Base-by-base conservation (phyloP, 2,888 invertebrate species). In the Myopa tessellatipennis region DNA sequence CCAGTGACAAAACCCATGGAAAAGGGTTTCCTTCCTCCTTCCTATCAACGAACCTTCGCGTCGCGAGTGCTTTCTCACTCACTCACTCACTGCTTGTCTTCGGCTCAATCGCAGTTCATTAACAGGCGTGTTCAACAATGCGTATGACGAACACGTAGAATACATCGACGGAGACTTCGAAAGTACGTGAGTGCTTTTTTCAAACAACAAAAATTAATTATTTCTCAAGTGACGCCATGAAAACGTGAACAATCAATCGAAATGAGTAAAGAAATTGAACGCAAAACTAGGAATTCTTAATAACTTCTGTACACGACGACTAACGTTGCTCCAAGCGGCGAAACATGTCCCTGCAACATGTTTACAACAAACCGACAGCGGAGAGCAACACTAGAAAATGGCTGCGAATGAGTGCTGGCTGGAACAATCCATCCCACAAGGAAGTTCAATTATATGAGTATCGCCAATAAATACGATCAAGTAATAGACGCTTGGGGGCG, bases 341-440 rank as follows among this genome's bases (percentile, higher is more conserved):
- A 55, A 55, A 55, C 16, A 14, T 55, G 55, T 68, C 72, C 71
- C 58, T 68, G 52, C 69, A 77, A 78, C 77, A 73, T 78, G 71
- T 78, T 77, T 58, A 69, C 58, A 79, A 71, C 61, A 75, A 80
- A 78, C 73, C 63, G 58, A 14, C 8, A 65, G 34, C 26, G 34
- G 16, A 34, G 12, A 26, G 14, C 36, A 77, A 74, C 63, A n/a
- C 69, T 10, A 69, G 26, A 14, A 71, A 63, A 65, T 61, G 40
- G 38, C 73, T 40, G 18, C 40, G 40, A 50, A 14, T 16, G n/a
- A 67, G 7, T 65, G 14, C 1, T 12, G 10, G 5, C 55, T n/a
- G 55, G 1, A 26, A 26, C 26, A 26, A 26, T 1, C 45, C 10
- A 8, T 45, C 10, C 76, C 55, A 61, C 76, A 7, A 70, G 26